phyloP scores from a whole-genome alignment of 2,797 vertebrate genomes.

The Etheostoma perlongum region DNA sequence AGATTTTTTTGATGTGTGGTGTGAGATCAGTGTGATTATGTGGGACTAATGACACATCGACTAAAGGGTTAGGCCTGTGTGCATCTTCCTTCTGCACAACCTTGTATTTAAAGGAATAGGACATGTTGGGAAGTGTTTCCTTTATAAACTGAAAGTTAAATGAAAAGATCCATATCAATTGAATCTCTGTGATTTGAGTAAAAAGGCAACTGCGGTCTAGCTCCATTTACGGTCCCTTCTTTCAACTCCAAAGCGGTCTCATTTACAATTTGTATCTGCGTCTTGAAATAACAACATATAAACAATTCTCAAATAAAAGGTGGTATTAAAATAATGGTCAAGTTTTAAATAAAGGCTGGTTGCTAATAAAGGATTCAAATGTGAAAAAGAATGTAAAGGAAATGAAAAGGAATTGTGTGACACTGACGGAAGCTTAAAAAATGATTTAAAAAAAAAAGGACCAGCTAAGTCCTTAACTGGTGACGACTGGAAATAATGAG shows the following conservation, averaged over 20 bases:
- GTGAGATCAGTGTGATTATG: constrained; percentile 1
- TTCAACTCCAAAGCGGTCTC: background rate
- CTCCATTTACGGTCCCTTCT: background rate
- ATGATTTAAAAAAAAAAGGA: no score
- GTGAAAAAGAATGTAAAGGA: background rate
- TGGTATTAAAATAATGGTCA: no score
- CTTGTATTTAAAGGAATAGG: background rate
- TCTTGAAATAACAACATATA: background rate
- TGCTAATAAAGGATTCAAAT: no score
- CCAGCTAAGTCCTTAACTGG: no score
- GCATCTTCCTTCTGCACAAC: background rate
- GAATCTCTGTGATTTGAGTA: background rate
- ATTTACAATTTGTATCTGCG: background rate
- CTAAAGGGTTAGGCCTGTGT: background rate
- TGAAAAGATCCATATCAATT: background rate
- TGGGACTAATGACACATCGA: background rate
- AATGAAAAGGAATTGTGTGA: no score
- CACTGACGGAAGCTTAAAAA: no score
- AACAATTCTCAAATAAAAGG: background rate
- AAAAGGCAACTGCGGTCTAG: background rate
- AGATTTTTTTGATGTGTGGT: background rate
- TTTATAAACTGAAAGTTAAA: background rate
- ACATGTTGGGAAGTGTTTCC: background rate
- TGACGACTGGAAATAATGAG: no score
- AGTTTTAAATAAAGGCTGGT: no score